These are phyloP conservation scores for rat (Rattus norvegicus) DNA, from an alignment of 2,113 vertebrate species.

Conservation along the genomic window GRCr8 NC_086033.1:104508501-104509000, in stretches of 20 bases:
- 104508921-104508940: no score
- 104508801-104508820: neutral
- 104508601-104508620: slow-evolving; percentile 39
- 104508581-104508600: slow-evolving; percentile 44
- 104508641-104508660: neutral
- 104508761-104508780: neutral
- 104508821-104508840: no score
- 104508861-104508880: no score
- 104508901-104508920: no score
- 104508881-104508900: no score
- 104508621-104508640: slow-evolving; percentile 62
- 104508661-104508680: slow-evolving; percentile 10
- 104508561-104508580: neutral
- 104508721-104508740: neutral
- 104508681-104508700: slow-evolving; percentile 39
- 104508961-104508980: no score
- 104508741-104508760: neutral
- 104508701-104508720: neutral
- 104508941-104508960: no score
- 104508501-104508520: slow-evolving; percentile 11
- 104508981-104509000: no score
- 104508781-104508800: neutral
- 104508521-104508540: slow-evolving; percentile 34
- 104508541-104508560: slow-evolving; percentile 25
- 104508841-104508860: no score